Conservation (phyloP, 2,113 vertebrate species). For the Ardeotis arabs region DNA sequence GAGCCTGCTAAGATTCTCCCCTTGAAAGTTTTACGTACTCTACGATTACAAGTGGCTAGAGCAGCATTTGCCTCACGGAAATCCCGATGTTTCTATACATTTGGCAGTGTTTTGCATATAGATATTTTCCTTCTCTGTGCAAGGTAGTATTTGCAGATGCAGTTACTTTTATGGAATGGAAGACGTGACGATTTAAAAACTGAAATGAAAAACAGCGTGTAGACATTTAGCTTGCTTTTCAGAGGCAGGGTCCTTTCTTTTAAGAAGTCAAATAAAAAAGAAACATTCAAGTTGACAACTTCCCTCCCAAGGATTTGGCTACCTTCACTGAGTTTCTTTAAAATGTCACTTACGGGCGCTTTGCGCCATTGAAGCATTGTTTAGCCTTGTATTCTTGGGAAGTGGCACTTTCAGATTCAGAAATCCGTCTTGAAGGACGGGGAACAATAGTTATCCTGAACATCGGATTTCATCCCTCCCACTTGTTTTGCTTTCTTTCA, state of each 20-base stretch:
- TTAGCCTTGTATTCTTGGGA: slow-evolving; percentile 49
- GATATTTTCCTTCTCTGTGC: not conserved
- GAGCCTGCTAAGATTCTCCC: not conserved
- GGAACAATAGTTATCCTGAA: slow-evolving; percentile 61
- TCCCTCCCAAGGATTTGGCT: slow-evolving; percentile 49
- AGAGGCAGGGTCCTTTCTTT: not conserved
- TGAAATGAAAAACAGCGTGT: fast-evolving
- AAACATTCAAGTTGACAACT: slow-evolving; percentile 54
- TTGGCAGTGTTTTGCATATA: not conserved
- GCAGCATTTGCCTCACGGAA: not conserved
- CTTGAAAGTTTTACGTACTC: not conserved
- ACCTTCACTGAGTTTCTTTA: slow-evolving; percentile 43
- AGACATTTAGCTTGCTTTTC: not conserved
- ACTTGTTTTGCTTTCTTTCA: slow-evolving; percentile 68
- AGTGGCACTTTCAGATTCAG: slow-evolving; percentile 65
- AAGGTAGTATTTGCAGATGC: not conserved
- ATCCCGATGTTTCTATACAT: fast-evolving
- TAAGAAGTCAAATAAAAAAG: slow-evolving; percentile 7
- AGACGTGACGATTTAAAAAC: not conserved
- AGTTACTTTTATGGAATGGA: not conserved
- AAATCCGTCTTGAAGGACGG: slow-evolving; percentile 43
- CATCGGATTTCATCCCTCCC: slow-evolving; percentile 58
- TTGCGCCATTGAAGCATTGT: slow-evolving; percentile 47
- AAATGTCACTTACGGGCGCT: slow-evolving; percentile 16
- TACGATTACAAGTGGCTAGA: not conserved